These are phyloP conservation scores for Petrosia ficiformis DNA, from an alignment of 37 sponge, comb jelly and placozoan genomes.

Conservation along the genomic window DNA sequence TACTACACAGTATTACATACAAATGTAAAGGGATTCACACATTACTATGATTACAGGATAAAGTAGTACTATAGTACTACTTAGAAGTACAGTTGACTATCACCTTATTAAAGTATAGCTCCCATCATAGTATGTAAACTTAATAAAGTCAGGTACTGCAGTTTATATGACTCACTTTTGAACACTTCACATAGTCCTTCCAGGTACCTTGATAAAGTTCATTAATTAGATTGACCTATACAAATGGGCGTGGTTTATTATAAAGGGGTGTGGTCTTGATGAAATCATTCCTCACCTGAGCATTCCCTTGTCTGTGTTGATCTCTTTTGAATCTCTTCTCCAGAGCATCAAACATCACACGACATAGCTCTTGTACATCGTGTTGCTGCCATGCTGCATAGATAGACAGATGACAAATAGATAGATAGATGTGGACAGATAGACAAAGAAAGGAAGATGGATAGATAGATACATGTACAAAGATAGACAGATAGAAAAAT, in stretches of 20 bases:
- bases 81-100: too few species aligned
- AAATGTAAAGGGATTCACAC: too few species aligned
- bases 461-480: neutral
- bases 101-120: neutral
- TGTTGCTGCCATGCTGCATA: conserved; percentile 98
- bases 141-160: too few species aligned
- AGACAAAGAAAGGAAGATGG: neutral
- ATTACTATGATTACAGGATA: too few species aligned
- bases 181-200: conserved; percentile 94
- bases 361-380: conserved; percentile 93
- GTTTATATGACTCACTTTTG: conserved; percentile 47
- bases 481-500: neutral
- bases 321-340: conserved; percentile 80
- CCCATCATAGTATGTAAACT: neutral
- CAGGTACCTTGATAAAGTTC: conserved; percentile 85
- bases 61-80: too few species aligned
- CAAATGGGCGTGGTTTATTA: too few species aligned
- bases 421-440: neutral
- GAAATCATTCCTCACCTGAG: neutral
- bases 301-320: conserved; percentile 11
- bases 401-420: too few species aligned
- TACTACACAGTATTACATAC: too few species aligned
- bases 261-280: neutral
- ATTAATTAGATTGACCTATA: conserved; percentile 76
- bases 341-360: conserved; percentile 97